Evolutionary conservation across 2,797 vertebrate genomes (phyloP).

Genomic region (Peromyscus aztecus): DNA sequence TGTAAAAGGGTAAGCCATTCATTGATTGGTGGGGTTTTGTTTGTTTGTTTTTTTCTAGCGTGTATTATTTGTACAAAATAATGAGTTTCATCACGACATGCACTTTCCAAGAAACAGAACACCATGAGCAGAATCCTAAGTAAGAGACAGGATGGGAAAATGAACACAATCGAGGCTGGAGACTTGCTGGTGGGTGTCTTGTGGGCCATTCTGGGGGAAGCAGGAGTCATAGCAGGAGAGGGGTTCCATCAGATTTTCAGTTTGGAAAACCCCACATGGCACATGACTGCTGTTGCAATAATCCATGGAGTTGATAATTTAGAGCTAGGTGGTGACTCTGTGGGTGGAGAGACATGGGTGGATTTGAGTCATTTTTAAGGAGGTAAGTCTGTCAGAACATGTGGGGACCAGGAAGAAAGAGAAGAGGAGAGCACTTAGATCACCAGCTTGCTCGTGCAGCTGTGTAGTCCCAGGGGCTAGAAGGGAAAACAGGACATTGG

Average conservation of each 20-base stretch:
- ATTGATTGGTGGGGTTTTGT: background rate
- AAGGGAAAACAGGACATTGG: background rate
- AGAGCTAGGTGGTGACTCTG: background rate
- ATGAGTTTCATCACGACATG: background rate
- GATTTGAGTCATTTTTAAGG: constrained; percentile 30
- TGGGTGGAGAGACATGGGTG: background rate
- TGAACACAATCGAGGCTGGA: background rate
- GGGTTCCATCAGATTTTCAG: background rate
- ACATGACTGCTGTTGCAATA: background rate
- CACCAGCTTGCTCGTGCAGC: background rate
- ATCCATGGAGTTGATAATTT: background rate
- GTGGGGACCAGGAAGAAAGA: background rate
- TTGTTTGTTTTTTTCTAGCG: background rate
- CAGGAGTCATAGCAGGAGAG: background rate
- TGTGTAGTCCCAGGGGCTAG: background rate
- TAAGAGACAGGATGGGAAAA: background rate
- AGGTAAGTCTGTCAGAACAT: background rate
- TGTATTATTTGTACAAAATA: background rate
- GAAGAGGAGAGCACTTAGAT: background rate
- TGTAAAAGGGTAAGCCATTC: background rate
- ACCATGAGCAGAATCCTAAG: background rate
- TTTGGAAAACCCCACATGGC: constrained; percentile 28
- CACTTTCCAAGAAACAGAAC: background rate
- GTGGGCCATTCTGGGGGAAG: background rate
- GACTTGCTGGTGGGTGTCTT: background rate